phyloP scores from a whole-genome alignment of 2,888 invertebrate genomes.

The Rhopalosiphum nymphaeae region DNA sequence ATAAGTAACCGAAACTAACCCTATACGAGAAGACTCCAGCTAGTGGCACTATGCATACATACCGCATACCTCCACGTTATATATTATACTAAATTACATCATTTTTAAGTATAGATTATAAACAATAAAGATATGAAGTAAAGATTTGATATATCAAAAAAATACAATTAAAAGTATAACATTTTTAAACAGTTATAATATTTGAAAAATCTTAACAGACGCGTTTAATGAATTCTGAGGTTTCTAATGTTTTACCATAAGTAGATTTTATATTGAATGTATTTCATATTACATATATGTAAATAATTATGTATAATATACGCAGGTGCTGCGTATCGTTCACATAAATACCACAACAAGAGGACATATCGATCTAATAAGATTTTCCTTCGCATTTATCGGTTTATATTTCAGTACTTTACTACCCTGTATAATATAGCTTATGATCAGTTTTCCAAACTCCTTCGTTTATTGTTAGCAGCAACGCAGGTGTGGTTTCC shows the following conservation, averaged over 20 bases:
- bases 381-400: background rate
- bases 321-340: background rate
- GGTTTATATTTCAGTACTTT: background rate
- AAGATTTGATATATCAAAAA: no score
- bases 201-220: no score
- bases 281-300: background rate
- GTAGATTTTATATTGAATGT: background rate
- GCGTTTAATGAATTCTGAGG: no score
- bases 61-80: background rate
- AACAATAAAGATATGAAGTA: no score
- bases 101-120: background rate
- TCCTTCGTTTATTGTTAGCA: background rate
- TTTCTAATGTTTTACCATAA: no score
- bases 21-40: background rate
- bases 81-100: background rate
- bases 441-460: constrained; percentile 9
- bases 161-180: no score
- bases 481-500: constrained; percentile 20
- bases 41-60: background rate
- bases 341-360: background rate
- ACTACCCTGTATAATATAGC: background rate
- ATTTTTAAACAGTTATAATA: no score
- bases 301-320: background rate
- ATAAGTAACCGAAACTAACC: background rate
- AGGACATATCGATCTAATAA: background rate